These are phyloP conservation scores for Cetoscarus ocellatus DNA, from an alignment of 2,797 vertebrate species.

Conservation along the genomic window DNA sequence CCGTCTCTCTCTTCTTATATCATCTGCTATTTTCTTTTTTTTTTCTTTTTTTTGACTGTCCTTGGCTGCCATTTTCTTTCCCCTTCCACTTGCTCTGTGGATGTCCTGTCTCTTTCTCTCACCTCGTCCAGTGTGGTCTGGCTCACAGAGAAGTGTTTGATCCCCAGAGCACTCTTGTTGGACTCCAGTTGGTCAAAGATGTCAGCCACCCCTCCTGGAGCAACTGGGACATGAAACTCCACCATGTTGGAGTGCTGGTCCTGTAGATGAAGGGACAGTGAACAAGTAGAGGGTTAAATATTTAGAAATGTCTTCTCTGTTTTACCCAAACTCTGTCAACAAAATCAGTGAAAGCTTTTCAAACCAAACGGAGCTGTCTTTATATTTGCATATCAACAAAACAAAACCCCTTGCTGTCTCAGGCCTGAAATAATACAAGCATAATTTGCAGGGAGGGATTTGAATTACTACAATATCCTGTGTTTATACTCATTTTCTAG, in stretches of 20 bases:
- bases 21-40: slow-evolving; percentile 40
- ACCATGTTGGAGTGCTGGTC: slow-evolving; percentile 93
- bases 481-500: not conserved
- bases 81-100: slow-evolving; percentile 46
- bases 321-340: not conserved
- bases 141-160: slow-evolving; percentile 97
- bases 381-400: not conserved
- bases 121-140: slow-evolving; percentile 99
- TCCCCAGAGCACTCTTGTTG: slow-evolving; percentile 90
- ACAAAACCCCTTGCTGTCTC: not conserved
- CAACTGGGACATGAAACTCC: slow-evolving; percentile 92
- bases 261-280: slow-evolving; percentile 72
- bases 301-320: slow-evolving; percentile 7
- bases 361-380: not conserved
- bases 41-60: slow-evolving; percentile 36
- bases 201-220: slow-evolving; percentile 94
- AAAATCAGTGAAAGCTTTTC: not conserved
- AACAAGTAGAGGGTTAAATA: slow-evolving; percentile 32
- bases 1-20: slow-evolving; percentile 25
- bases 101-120: slow-evolving; percentile 64
- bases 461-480: not conserved
- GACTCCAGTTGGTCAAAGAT: slow-evolving; percentile 95
- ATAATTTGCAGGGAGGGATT: not conserved
- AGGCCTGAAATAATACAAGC: not conserved
- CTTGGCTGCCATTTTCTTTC: slow-evolving; percentile 40